Conservation (phyloP, 2,113 vertebrate species). For the Colaptes auratus region DNA sequence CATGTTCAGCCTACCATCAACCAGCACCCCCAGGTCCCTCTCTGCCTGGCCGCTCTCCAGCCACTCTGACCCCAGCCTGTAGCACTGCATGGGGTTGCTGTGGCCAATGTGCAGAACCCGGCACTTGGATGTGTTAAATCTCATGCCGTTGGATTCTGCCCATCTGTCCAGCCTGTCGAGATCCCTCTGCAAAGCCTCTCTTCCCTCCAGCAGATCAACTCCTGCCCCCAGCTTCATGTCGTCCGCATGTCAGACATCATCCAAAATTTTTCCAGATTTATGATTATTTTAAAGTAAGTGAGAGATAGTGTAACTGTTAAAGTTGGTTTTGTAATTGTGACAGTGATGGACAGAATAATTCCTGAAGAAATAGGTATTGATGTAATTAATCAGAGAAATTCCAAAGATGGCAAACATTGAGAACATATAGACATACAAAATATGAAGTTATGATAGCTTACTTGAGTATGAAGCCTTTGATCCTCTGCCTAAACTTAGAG, state of each 20-base stretch:
- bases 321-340: neutral
- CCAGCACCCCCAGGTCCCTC: too few species aligned
- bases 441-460: neutral
- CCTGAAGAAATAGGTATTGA: neutral
- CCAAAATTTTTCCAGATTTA: neutral
- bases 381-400: neutral
- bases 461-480: neutral
- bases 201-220: too few species aligned
- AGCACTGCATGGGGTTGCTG: too few species aligned
- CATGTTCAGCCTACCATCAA: too few species aligned
- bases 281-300: neutral
- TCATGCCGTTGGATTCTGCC: too few species aligned
- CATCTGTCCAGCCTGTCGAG: too few species aligned
- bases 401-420: neutral
- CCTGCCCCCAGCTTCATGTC: too few species aligned
- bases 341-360: neutral
- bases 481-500: neutral
- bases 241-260: neutral
- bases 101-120: too few species aligned
- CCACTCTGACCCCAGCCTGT: too few species aligned
- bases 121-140: too few species aligned
- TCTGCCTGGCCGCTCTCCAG: too few species aligned
- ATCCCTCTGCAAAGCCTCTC: too few species aligned
- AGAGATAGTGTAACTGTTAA: neutral
- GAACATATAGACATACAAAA: neutral